Conservation (phyloP, 2,797 vertebrate species). For the Manis crassicaudata region DNA sequence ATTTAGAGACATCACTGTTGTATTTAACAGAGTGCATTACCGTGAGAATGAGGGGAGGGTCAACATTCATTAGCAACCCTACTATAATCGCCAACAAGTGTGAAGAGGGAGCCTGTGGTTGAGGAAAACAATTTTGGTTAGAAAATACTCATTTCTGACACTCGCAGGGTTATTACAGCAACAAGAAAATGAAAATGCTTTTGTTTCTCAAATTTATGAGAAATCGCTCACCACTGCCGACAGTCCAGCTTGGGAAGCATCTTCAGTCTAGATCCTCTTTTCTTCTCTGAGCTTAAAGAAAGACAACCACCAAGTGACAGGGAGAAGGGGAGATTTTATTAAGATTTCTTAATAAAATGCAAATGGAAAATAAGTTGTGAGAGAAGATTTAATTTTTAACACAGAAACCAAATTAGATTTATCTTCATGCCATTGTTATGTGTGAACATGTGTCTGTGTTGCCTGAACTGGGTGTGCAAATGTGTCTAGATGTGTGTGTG, state of each 20-base stretch:
- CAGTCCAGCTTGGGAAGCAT: not conserved
- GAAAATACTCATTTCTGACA: constrained; percentile 65
- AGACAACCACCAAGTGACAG: not conserved
- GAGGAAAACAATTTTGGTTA: constrained; percentile 58
- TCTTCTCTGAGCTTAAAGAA: constrained; percentile 31
- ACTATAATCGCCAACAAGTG: constrained; percentile 65
- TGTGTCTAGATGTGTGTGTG: not conserved
- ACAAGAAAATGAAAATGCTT: constrained; percentile 65
- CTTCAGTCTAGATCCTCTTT: not conserved
- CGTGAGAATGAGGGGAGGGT: constrained; percentile 1
- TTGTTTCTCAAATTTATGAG: constrained; percentile 59
- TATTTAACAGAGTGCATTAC: constrained; percentile 52
- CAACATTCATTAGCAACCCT: constrained; percentile 68
- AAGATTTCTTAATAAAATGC: constrained; percentile 37
- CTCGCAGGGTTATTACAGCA: constrained; percentile 43
- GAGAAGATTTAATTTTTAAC: constrained; percentile 27
- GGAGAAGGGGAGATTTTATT: not conserved
- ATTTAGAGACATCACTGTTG: constrained; percentile 22
- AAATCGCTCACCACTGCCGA: not conserved
- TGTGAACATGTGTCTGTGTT: too few relatives aligned
- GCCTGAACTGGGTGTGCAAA: not conserved
- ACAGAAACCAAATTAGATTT: constrained; percentile 20
- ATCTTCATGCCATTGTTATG: not conserved
- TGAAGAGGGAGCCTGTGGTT: not conserved
- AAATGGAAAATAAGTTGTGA: constrained; percentile 61